A percentile compares a stretch with the other conserved stretches of the same genome.
Conservation (phyloP, 2,888 invertebrate genomes). For the Automeris io region DNA sequence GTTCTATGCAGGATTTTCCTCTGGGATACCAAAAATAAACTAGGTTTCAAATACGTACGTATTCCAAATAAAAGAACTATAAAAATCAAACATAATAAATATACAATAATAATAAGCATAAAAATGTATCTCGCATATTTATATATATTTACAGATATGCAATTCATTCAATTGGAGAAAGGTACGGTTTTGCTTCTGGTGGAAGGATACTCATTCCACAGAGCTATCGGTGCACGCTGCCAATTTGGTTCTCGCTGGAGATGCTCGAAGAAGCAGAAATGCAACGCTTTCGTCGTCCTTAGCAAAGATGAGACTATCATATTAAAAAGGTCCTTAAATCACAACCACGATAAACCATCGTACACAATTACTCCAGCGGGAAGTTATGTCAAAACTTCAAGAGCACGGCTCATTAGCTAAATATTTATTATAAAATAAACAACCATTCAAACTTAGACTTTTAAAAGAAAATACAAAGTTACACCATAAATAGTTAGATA, state of each 20-base stretch:
- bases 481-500: too few relatives aligned
- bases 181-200: conserved; percentile 19
- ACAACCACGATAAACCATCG: conserved; percentile 16
- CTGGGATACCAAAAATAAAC: too few relatives aligned
- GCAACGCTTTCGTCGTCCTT: conserved; percentile 15
- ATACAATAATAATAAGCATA: too few relatives aligned
- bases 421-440: too few relatives aligned
- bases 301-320: conserved; percentile 10
- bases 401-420: too few relatives aligned
- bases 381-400: background rate
- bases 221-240: conserved; percentile 4
- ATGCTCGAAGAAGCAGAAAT: conserved; percentile 17
- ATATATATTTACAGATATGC: conserved; percentile 13
- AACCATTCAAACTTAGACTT: too few relatives aligned
- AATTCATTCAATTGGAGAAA: conserved; percentile 16
- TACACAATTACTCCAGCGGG: conserved; percentile 4
- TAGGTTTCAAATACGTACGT: too few relatives aligned
- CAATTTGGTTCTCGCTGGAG: conserved; percentile 13
- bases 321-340: conserved; percentile 11
- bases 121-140: too few relatives aligned
- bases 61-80: too few relatives aligned
- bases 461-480: too few relatives aligned
- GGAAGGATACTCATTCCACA: conserved; percentile 20
- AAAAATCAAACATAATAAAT: too few relatives aligned
- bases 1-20: too few relatives aligned